Evolutionary conservation across 2,797 vertebrate genomes (phyloP).

Genomic region (Rhinatrema bivittatum): DNA sequence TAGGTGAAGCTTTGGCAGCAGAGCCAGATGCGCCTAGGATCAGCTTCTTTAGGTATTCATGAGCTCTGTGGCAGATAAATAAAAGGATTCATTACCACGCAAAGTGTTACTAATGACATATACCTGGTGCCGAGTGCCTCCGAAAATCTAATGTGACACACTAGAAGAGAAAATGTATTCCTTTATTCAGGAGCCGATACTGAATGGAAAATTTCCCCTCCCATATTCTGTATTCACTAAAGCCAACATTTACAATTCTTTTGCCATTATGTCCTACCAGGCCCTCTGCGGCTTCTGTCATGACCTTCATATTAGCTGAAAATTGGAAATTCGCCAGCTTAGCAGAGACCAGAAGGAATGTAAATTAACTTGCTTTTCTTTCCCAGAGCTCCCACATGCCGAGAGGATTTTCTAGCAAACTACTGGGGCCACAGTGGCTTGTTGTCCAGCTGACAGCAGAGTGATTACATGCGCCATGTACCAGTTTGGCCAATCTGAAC

Average conservation of each 20-base stretch:
- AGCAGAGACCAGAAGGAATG: slow-evolving; percentile 21
- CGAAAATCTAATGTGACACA: slow-evolving; percentile 98
- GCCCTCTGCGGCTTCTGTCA: slow-evolving; percentile 83
- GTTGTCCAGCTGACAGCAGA: neutral
- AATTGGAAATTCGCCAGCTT: slow-evolving; percentile 78
- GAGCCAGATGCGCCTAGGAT: slow-evolving; percentile 64
- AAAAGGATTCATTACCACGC: slow-evolving; percentile 95
- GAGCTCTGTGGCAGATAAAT: slow-evolving; percentile 89
- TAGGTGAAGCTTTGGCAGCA: slow-evolving; percentile 30
- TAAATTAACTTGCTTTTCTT: slow-evolving; percentile 23
- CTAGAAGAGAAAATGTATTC: slow-evolving; percentile 84
- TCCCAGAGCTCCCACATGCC: slow-evolving; percentile 9
- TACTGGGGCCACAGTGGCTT: slow-evolving; percentile 5
- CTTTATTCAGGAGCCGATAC: slow-evolving; percentile 48
- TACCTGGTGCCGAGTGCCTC: slow-evolving; percentile 96
- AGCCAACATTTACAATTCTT: slow-evolving; percentile 94
- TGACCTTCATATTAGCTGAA: slow-evolving; percentile 90
- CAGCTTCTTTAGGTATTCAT: slow-evolving; percentile 94
- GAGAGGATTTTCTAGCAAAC: slow-evolving; percentile 10
- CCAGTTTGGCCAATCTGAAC: too few species aligned
- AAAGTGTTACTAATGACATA: slow-evolving; percentile 99
- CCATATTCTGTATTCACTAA: slow-evolving; percentile 79
- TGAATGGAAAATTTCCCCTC: slow-evolving; percentile 82
- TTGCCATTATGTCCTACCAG: slow-evolving; percentile 97
- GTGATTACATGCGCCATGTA: too few species aligned